A percentile compares a stretch with the other conserved stretches of the same genome.
Evolutionary conservation across 2,113 vertebrate genomes (phyloP).

Genomic region (Nycticryphes semicollaris): DNA sequence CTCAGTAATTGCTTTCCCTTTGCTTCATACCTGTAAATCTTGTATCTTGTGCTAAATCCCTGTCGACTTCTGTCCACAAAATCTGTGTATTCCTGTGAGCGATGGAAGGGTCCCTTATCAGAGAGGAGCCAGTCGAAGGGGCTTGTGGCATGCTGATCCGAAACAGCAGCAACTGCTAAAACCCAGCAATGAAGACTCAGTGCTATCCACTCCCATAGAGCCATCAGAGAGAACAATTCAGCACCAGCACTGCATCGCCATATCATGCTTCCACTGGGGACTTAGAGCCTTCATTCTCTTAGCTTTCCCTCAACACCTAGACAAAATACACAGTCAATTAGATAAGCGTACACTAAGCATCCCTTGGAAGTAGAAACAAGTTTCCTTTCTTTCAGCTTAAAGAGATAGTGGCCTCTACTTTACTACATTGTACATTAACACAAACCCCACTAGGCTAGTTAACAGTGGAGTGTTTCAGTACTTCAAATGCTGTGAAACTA

Average conservation of each 20-base stretch:
- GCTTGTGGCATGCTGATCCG: constrained; percentile 90
- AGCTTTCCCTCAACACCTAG: constrained; percentile 85
- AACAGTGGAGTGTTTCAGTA: constrained; percentile 11
- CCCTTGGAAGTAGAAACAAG: constrained; percentile 38
- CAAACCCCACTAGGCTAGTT: constrained; percentile 50
- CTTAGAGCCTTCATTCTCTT: constrained; percentile 89
- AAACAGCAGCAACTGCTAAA: constrained; percentile 83
- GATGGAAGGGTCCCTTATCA: constrained; percentile 98
- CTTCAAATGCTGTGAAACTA: constrained; percentile 21
- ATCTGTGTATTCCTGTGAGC: constrained; percentile 96
- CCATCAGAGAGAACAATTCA: constrained; percentile 95
- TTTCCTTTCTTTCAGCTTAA: constrained; percentile 30
- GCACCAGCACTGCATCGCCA: constrained; percentile 85
- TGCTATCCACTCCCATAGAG: constrained; percentile 95
- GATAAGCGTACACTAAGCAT: constrained; percentile 63
- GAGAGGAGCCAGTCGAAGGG: constrained; percentile 99
- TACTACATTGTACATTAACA: constrained; percentile 36
- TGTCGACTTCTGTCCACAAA: constrained; percentile 97
- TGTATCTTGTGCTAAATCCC: constrained; percentile 98
- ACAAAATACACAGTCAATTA: constrained; percentile 73
- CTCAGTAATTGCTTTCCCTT: constrained; percentile 52
- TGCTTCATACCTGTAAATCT: constrained; percentile 94
- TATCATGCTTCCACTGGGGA: constrained; percentile 89
- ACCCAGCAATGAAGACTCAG: constrained; percentile 97
- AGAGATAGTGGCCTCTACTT: constrained; percentile 33